Evolutionary conservation across 2,888 invertebrate species (phyloP), one percentile per base, ranked within the genome.

Genomic region (Serripes groenlandicus): DNA sequence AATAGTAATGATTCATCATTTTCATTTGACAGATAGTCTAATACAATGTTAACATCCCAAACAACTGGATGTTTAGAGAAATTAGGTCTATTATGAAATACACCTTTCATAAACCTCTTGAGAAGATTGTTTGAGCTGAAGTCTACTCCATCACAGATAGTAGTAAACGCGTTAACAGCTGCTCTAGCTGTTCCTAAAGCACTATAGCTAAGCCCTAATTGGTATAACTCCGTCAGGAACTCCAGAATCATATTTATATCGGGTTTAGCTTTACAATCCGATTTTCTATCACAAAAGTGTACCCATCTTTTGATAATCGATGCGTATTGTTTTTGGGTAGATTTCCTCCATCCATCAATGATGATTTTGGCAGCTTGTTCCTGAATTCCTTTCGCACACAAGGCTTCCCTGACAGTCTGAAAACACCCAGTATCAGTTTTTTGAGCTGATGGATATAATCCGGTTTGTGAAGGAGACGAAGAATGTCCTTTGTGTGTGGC

Each of bases 391-490:
- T 79, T 64, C 21, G 3, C 42, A 64, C 52, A n/a, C n/a, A 83
- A 71, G 1, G 70, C 1, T 82, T 79, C 49, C 83, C 83, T 9
- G 86, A 88, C 70, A 87, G 66, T n/a, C n/a, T n/a, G n/a, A n/a
- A n/a, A n/a, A n/a, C n/a, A n/a, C n/a, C n/a, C n/a, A n/a, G n/a
- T n/a, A n/a, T n/a, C n/a, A n/a, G n/a, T n/a, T n/a, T n/a, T n/a
- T n/a, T n/a, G n/a, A n/a, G n/a, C n/a, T n/a, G n/a, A n/a, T n/a
- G n/a, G n/a, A n/a, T n/a, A n/a, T n/a, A n/a, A n/a, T n/a, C n/a
- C n/a, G n/a, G n/a, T n/a, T n/a, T n/a, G n/a, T n/a, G n/a, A n/a
- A n/a, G n/a, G n/a, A n/a, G n/a, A n/a, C n/a, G n/a, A n/a, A n/a
- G n/a, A n/a, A n/a, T n/a, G n/a, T n/a, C n/a, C n/a, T n/a, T n/a